Base-by-base conservation (phyloP, 1,140 invertebrate genomes). In the Diorhabda carinulata region DNA sequence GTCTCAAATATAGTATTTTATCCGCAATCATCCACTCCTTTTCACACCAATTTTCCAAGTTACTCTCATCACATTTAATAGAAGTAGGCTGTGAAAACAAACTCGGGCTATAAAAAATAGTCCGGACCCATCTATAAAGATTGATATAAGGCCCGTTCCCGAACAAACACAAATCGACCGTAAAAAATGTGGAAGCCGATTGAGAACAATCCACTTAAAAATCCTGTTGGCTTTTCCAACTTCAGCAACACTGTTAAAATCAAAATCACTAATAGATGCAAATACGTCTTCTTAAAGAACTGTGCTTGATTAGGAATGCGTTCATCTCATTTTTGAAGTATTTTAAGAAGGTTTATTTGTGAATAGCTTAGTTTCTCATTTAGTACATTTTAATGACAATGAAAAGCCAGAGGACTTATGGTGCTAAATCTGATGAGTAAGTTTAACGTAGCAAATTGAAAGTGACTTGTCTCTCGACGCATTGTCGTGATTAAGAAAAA, bases 131-230 rank as follows among this genome's bases (percentile, higher is more conserved):
- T 52, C 47, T 3, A 60, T 42, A 60, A 60, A 60, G 10, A 60
- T 60, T 60, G 58, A 60, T 60, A 60, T 60, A 25, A 56, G 45
- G 43, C 4, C 47, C 43, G 43, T 40, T 52, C 6, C 63, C 52
- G 25, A 64, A 64, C 63, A 64, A 57, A 64, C 63, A 56, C 52
- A 64, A 64, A 64, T 64, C 63, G 63, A 64, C 63, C 63, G 63
- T 64, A 64, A 7, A n/a, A 64, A 64, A 64, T 64, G 63, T 57
- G 44, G 10, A 57, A 56, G 63, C 40, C 41, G 63, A 64, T 45
- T 64, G 63, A 57, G 63, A 64, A 64, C 63, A 56, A 40, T 52
- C 63, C 63, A 64, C 63, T 64, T 57, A 64, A 64, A 64, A 52
- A 64, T 56, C 40, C 63, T 52, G 61, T 64, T 47, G 63, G 63